Evolutionary conservation across 2,113 vertebrate species (phyloP), one percentile per base, ranked within the genome.

Genomic region (Carettochelys insculpta): DNA sequence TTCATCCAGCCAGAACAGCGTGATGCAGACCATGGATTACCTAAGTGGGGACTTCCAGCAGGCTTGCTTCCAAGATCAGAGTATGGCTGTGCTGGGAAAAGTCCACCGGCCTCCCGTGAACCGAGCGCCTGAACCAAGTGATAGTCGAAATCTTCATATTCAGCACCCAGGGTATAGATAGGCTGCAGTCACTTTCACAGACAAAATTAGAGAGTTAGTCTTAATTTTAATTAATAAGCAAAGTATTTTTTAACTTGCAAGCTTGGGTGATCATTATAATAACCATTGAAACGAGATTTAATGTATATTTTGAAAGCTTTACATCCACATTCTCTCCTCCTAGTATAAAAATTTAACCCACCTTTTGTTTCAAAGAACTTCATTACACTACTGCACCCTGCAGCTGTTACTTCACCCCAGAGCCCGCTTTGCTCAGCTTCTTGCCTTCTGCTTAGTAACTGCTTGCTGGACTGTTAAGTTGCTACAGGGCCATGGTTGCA

Each of bases 101-200:
- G 98, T 99, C 98, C 99, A 99, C 97, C 98, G 99, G 98, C 98
- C 98, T 94, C 97, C 98, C 94, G 97, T 98, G 98, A 98, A 93
- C 98, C 98, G 99, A 97, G 98, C 98, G 94, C 98, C 98, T 50
- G 99, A 99, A 92, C 98, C 98, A 92, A 97, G 97, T 27, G 98
- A 99, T 96, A 98, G 98, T 97, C 98, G 98, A 97, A 98, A 97
- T 98, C 97, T 98, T 98, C 99, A 99, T 98, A 97, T 99, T 98
- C 99, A 99, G 97, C 99, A 99, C 97, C 99, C 99, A 97, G 99
- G 99, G 98, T 99, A 99, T 98, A 99, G 99, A 99, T 99, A 99
- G 99, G 98, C 98, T 98, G 98, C 96, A 93, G 97, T 97, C 95
- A 95, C 95, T 95, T 96, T 95, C 96, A 95, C 95, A 94, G 90